Evolutionary conservation across 2,113 vertebrate genomes (phyloP).

Genomic region (Hydropotes inermis): DNA sequence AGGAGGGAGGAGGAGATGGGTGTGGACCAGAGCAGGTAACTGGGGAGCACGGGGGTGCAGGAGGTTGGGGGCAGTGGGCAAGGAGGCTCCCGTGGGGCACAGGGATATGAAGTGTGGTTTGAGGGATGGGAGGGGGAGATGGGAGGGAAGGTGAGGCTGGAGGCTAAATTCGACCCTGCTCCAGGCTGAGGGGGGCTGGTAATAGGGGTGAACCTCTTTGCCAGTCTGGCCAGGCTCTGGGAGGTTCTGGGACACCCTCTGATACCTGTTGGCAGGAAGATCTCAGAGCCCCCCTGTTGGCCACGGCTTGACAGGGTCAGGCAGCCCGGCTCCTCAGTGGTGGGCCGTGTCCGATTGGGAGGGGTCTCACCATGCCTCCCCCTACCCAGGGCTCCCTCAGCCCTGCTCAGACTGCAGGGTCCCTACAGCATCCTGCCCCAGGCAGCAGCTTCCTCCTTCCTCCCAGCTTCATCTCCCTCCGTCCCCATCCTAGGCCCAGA

Average conservation of each 20-base stretch:
- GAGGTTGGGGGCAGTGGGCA: background rate
- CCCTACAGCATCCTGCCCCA: accelerated
- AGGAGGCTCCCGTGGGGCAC: background rate
- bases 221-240: background rate
- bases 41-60: accelerated
- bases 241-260: background rate
- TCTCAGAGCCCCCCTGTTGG: background rate
- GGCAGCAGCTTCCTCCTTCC: background rate
- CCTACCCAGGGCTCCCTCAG: accelerated
- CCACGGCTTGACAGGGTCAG: background rate
- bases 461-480: background rate
- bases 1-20: background rate
- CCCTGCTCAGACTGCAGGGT: background rate
- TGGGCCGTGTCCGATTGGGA: accelerated
- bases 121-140: background rate
- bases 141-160: background rate
- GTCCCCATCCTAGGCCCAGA: background rate
- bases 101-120: background rate
- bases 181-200: background rate
- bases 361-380: background rate
- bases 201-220: background rate
- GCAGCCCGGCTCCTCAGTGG: background rate
- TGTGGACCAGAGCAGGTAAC: background rate
- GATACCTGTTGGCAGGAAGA: background rate
- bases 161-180: constrained; percentile 58